These are phyloP conservation scores for Tethya wilhelma DNA, from an alignment of 37 sponge, comb jelly and placozoan genomes.

Conservation along the genomic window DNA sequence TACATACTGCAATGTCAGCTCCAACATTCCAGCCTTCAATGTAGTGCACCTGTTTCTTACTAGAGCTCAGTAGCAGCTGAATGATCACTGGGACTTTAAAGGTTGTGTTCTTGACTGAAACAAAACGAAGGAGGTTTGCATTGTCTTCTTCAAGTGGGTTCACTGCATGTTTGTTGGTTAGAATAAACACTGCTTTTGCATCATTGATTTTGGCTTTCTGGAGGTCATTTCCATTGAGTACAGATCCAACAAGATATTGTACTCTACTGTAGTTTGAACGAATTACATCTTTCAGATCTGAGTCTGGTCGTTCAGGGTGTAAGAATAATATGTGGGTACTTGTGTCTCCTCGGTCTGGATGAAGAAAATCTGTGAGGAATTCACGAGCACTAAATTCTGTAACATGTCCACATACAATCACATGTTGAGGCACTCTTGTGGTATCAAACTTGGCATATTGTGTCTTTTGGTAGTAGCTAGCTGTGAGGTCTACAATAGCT, in stretches of 20 bases:
- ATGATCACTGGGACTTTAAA: constrained; percentile 58
- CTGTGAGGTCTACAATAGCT: constrained; percentile 21
- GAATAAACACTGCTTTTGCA: constrained; percentile 61
- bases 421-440: constrained; percentile 29
- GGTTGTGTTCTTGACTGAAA: constrained; percentile 78
- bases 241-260: constrained; percentile 60
- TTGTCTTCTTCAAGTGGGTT: constrained; percentile 64
- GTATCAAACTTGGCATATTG: constrained; percentile 43
- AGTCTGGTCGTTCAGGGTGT: constrained; percentile 44
- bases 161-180: constrained; percentile 50
- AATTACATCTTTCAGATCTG: constrained; percentile 46
- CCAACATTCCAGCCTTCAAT: constrained; percentile 52
- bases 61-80: constrained; percentile 60
- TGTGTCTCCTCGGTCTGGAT: constrained; percentile 64
- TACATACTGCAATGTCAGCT: constrained; percentile 66
- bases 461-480: constrained; percentile 9
- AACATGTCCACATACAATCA: constrained; percentile 79
- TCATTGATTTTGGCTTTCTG: constrained; percentile 37
- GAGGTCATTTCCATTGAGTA: constrained; percentile 59
- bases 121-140: constrained; percentile 66
- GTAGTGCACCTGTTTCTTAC: constrained; percentile 34
- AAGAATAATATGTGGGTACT: constrained; percentile 70
- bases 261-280: constrained; percentile 61
- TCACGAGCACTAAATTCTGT: constrained; percentile 33
- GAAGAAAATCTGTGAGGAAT: constrained; percentile 79